Conservation (phyloP, 2,888 invertebrate species). For the Atrina japonica region DNA sequence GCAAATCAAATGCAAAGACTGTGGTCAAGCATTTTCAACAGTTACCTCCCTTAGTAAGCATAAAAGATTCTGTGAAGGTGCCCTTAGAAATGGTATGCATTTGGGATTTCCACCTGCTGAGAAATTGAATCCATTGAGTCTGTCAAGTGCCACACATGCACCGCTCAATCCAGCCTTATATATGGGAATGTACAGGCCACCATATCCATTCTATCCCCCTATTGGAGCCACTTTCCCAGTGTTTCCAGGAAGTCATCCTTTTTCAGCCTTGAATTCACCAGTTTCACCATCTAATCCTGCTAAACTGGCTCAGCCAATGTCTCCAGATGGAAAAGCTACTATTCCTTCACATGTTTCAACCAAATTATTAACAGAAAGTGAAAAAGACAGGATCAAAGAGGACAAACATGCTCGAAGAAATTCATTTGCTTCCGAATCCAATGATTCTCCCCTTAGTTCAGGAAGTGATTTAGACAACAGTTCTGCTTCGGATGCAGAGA, state of each 20-base stretch:
- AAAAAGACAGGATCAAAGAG: not conserved
- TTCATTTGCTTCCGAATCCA: conserved; percentile 38
- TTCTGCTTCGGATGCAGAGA: conserved; percentile 68
- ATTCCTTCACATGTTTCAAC: conserved; percentile 14
- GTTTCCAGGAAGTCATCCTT: conserved; percentile 56
- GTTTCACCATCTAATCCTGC: conserved; percentile 47
- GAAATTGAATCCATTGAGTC: conserved; percentile 47
- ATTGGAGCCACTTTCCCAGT: conserved; percentile 56
- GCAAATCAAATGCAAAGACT: conserved; percentile 95
- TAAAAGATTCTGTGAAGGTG: conserved; percentile 96
- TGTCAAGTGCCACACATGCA: conserved; percentile 38
- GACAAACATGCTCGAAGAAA: conserved; percentile 20
- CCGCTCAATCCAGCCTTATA: conserved; percentile 63
- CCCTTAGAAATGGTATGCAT: conserved; percentile 73
- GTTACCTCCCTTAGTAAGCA: conserved; percentile 96
- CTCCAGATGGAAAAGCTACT: conserved; percentile 39
- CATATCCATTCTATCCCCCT: conserved; percentile 73
- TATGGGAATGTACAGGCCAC: conserved; percentile 70
- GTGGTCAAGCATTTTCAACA: conserved; percentile 95
- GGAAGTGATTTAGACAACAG: conserved; percentile 33
- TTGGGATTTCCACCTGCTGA: conserved; percentile 59
- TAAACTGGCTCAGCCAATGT: conserved; percentile 42
- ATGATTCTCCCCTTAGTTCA: conserved; percentile 39
- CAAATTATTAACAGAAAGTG: too few species aligned
- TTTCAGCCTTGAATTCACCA: conserved; percentile 51